Evolutionary conservation across 2,113 vertebrate genomes (phyloP), one percentile per base, ranked within the genome.

Genomic region (Sisor rabdophorus): DNA sequence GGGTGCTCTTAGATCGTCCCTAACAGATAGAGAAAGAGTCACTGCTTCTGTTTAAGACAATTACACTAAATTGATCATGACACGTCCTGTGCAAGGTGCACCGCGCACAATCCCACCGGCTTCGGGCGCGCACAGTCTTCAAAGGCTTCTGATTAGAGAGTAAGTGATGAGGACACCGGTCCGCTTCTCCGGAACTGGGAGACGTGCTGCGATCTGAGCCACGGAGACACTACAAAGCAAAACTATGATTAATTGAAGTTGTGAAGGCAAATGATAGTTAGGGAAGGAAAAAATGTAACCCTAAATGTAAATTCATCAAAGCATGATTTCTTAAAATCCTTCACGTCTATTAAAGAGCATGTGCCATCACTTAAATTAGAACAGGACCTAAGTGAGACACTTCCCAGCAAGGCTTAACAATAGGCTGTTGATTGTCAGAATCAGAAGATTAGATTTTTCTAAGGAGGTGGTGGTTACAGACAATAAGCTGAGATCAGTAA

Each of bases 121-220:
- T 71, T 73, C 28, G 63, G 73, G 73, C 40, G 28, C 59, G 50
- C 22, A 30, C 52, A 15, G 19, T 64, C 48, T 79, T 79, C 76
- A 83, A 79, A 83, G 69, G 69, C 70, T 79, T 61, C 52, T 73
- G 76, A 76, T 79, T 56, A 77, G 69, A 65, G 73, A 59, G 47
- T 81, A 70, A 81, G 50, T 76, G 82, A 76, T 73, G 47, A 79
- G 69, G 58, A 79, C 58, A 68, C 61, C 22, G 28, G 28, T 30
- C 47, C 22, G 52, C 11, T 70, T 56, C 59, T 75, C 75, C 52
- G 47, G 53, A 30, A 61, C 68, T 71, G 16, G 28, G n/a, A 76
- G 50, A 60, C 69, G 12, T 5, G 8, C 44, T 56, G 26, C 26
- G 47, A 78, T 70, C 53, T 24, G 26, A 64, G 50, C 50, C 68